Evolutionary conservation across 2,888 invertebrate genomes (phyloP), one percentile per base, ranked within the genome.

Genomic region (Ectemnius cavifrons): DNA sequence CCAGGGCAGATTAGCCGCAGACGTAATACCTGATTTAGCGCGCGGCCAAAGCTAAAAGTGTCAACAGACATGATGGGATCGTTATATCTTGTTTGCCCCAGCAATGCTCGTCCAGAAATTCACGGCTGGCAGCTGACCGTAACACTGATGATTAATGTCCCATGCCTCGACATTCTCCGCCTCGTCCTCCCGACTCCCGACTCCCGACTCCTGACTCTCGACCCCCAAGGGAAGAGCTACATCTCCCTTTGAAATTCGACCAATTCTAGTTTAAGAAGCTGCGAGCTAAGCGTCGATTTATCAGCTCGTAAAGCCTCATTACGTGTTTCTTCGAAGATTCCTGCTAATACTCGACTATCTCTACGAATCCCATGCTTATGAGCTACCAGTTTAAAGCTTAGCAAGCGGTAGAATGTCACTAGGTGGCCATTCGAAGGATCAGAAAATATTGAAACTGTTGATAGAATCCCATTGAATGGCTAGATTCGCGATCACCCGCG

Each of bases 251-350:
- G 8, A 37, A 37, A 37, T 37, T 37, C 37, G 37, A 8, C 11
- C 11, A 37, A 37, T 11, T 6, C 37, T 37, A 37, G 8, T 37
- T 11, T 37, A 37, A 37, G 8, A 11, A 37, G 37, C 6, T 6
- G 5, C 37, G 37, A 37, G 37, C 8, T 67, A 64, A 75, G 13
- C 37, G 45, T 13, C 63, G 46, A 71, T 72, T 74, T 52, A 67
- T 28, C 57, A 46, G 16, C 28, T 58, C 71, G 59, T 75, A 75
- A 79, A 79, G 46, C 62, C 65, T 52, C 49, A 59, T 65, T 58
- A 67, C 16, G 37, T 8, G 37, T 8, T 37, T 37, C 37, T 37
- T 11, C 11, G 37, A 6, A 1, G 37, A 37, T 37, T 37, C 37
- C 37, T 37, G 8, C 37, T 37, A 37, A 37, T 37, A 0, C 37